These are phyloP conservation scores for Agrenia bidenticulata DNA, from an alignment of 2,888 invertebrate species.

Conservation along the genomic window DNA sequence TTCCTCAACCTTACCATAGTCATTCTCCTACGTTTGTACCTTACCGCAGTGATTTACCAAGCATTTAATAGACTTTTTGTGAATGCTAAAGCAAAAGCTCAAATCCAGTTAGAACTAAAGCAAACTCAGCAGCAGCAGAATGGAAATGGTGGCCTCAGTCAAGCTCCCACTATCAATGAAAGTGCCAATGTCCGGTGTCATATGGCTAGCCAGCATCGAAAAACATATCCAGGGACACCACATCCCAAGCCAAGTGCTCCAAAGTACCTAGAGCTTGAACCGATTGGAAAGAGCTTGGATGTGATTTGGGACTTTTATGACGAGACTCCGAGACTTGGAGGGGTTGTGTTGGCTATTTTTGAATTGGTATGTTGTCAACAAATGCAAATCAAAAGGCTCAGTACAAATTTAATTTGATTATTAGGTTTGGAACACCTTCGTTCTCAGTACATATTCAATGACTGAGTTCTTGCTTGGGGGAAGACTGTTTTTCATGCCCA, in stretches of 20 bases:
- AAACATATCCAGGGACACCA: neutral
- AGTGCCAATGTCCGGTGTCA: neutral
- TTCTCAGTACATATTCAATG: conserved; percentile 27
- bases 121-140: neutral
- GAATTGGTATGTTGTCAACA: conserved; percentile 37
- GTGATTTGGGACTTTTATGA: conserved; percentile 31
- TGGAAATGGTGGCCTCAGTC: neutral
- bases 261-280: conserved; percentile 32
- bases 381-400: too few species aligned
- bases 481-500: conserved; percentile 32
- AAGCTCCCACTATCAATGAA: neutral
- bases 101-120: neutral
- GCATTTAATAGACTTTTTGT: conserved; percentile 26
- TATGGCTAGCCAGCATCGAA: neutral
- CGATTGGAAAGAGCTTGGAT: conserved; percentile 27
- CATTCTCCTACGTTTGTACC: conserved; percentile 33
- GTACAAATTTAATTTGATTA: neutral
- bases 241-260: neutral
- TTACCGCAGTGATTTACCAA: conserved; percentile 34
- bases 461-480: conserved; percentile 39
- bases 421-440: conserved; percentile 37
- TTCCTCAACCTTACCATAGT: conserved; percentile 30
- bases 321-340: conserved; percentile 32
- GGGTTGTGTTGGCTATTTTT: conserved; percentile 28
- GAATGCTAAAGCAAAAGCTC: conserved; percentile 22